Evolutionary conservation across 1,140 invertebrate species (phyloP), one percentile per base, ranked within the genome.

Genomic region (Diorhabda elongata): DNA sequence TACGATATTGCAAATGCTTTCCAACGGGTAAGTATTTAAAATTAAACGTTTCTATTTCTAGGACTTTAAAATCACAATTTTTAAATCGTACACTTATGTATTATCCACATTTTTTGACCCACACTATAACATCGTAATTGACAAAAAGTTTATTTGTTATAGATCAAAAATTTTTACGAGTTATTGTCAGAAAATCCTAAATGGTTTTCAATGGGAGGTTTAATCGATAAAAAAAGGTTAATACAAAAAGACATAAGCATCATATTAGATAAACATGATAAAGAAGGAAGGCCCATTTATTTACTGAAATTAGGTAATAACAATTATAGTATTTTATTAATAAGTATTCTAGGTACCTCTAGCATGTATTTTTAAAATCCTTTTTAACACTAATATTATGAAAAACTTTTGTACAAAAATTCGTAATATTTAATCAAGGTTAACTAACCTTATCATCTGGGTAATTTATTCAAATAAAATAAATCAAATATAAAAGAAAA

Each of bases 101-200:
- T 52, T 52, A 52, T 9, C 5, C 1, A 52, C 8, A 6, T 9
- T 52, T 52, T 52, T 5, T 52, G 2, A 52, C 5, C 2, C 8
- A 52, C 5, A 52, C 45, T 52, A 9, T 52, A 52, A 5, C 45
- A 52, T 6, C 45, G 45, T 52, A 9, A 52, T 2, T 6, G 8
- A 2, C 5, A 52, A 6, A 52, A 52, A 9, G 2, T 2, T 8
- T 6, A 59, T 11, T 61, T 65, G 9, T 74, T 79, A 60, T 62
- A 81, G 80, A 79, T 81, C 63, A 76, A 76, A 70, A 58, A 58
- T 5, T 72, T 72, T 61, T 80, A 81, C 68, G 75, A 76, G 44
- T 58, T 78, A 42, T 70, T 80, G 58, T 47, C 66, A 4, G 69
- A 80, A 41, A 68, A 76, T 67, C 71, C 76, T 5, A 70, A 79